A percentile compares a stretch with the other conserved stretches of the same genome.
Conservation (phyloP, 1,140 invertebrate species). For the Eriocheir sinensis region DNA sequence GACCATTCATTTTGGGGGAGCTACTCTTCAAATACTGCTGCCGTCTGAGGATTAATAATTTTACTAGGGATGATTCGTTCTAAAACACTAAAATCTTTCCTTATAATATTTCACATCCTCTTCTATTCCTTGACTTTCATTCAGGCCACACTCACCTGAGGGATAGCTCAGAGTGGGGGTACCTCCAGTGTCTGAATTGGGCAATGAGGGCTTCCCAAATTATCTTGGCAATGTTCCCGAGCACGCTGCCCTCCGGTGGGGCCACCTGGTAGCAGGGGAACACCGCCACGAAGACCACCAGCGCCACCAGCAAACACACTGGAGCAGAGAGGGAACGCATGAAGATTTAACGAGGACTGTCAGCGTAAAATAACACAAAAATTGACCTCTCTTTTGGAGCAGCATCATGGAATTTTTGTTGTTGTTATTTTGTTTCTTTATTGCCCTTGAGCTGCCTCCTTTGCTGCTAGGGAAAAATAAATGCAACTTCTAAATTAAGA, state of each 20-base stretch:
- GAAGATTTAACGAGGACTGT: neutral
- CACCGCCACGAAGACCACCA: constrained; percentile 80
- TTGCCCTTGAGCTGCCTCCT: too few species aligned
- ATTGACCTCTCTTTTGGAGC: neutral
- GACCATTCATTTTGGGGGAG: too few species aligned
- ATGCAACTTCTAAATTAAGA: too few species aligned
- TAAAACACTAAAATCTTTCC: neutral
- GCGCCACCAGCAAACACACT: constrained; percentile 80
- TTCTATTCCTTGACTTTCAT: neutral
- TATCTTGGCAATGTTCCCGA: constrained; percentile 82
- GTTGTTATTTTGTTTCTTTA: too few species aligned
- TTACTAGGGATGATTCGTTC: neutral
- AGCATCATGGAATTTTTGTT: too few species aligned
- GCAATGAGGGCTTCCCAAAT: constrained; percentile 81
- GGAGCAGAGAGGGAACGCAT: neutral
- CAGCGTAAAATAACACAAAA: neutral
- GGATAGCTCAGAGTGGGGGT: constrained; percentile 62
- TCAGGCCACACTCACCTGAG: neutral
- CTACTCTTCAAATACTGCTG: too few species aligned
- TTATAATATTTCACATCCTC: neutral
- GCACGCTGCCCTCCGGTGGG: constrained; percentile 81
- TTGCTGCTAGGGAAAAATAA: too few species aligned
- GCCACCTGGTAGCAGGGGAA: constrained; percentile 81
- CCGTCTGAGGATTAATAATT: too few species aligned
- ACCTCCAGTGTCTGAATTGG: constrained; percentile 73